A percentile compares a stretch with the other conserved stretches of the same genome.
Conservation (phyloP, 2,797 vertebrate species). For the Gymnoscopelus microlampas region DNA sequence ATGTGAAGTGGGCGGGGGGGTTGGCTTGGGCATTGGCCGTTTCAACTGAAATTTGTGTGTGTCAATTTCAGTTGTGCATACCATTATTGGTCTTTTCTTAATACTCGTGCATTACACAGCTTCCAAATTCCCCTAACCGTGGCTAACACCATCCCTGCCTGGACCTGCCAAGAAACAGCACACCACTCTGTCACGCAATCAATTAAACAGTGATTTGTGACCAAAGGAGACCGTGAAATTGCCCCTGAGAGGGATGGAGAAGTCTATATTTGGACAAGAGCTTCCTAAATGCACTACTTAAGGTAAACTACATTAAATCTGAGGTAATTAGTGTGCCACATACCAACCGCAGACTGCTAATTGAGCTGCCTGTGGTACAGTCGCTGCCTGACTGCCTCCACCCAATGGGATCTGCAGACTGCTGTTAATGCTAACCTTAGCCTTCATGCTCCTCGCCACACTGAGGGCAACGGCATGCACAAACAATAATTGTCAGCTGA, state of each 20-base stretch:
- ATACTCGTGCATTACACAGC: background rate
- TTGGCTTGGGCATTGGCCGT: background rate
- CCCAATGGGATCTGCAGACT: slow-evolving; percentile 49
- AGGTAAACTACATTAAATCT: slow-evolving; percentile 71
- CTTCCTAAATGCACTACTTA: slow-evolving; percentile 67
- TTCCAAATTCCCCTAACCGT: background rate
- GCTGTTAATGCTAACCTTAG: slow-evolving; percentile 38
- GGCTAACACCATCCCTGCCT: slow-evolving; percentile 7
- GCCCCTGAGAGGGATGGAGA: slow-evolving; percentile 25
- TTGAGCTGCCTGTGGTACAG: slow-evolving; percentile 59
- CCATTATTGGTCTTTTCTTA: background rate
- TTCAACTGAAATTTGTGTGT: background rate
- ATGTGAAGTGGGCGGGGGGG: background rate
- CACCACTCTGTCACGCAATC: slow-evolving; percentile 52
- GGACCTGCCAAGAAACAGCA: slow-evolving; percentile 54
- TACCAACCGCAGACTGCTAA: slow-evolving; percentile 69
- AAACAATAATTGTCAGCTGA: slow-evolving; percentile 65
- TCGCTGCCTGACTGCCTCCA: slow-evolving; percentile 34
- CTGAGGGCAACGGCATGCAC: slow-evolving; percentile 1
- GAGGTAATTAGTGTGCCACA: slow-evolving; percentile 70
- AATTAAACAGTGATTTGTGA: slow-evolving; percentile 63
- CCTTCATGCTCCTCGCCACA: slow-evolving; percentile 6
- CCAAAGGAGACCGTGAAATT: slow-evolving; percentile 54
- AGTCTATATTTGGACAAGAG: slow-evolving; percentile 61
- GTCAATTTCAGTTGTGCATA: too few species aligned